phyloP scores from a whole-genome alignment of 2,797 vertebrate species.

The Ispidina lecontei region DNA sequence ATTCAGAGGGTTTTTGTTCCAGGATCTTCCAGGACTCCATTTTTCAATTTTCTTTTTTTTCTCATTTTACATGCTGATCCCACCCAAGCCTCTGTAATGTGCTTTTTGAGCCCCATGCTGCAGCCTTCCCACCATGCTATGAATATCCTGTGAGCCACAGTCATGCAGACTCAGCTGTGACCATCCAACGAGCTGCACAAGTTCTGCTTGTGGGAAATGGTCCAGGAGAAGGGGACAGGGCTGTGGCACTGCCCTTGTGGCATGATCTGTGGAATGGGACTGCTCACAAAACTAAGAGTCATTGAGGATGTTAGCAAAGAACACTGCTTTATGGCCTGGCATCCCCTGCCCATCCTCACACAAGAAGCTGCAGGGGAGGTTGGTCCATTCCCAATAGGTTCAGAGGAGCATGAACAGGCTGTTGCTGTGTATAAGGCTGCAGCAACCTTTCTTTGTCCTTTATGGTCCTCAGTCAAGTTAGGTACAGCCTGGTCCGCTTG shows the following conservation, averaged over 20 bases:
- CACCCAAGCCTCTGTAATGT: neutral
- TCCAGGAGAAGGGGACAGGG: neutral
- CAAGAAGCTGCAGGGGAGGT: neutral
- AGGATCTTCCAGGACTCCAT: neutral
- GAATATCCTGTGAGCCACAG: neutral
- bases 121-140: neutral
- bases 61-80: neutral
- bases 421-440: neutral
- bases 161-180: neutral
- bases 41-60: neutral
- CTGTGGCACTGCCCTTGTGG: neutral
- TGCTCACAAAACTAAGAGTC: neutral
- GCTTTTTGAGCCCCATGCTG: neutral
- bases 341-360: neutral
- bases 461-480: neutral
- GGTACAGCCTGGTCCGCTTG: neutral
- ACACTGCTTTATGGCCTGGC: rapidly evolving
- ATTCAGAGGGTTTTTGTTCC: neutral
- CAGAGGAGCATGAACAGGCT: neutral
- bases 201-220: neutral
- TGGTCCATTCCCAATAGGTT: neutral
- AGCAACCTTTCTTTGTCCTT: neutral
- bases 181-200: neutral
- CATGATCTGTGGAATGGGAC: rapidly evolving
- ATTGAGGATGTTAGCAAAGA: rapidly evolving